Base-by-base conservation (phyloP, 2,797 vertebrate genomes). In the Anniella stebbinsi region DNA sequence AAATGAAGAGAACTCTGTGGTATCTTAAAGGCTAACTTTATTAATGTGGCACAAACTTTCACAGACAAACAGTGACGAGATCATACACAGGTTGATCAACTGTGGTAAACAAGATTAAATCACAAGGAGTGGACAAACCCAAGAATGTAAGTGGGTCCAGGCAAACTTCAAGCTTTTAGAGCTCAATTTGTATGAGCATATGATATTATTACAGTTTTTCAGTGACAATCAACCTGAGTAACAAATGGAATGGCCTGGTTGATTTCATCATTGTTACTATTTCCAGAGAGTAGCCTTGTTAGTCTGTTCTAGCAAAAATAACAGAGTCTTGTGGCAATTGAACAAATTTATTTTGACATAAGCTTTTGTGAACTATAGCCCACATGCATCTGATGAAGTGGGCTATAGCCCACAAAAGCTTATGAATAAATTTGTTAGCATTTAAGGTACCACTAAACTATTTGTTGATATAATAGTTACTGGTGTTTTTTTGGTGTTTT, bases 221-320 rank as follows among this genome's bases (percentile, higher is more conserved):
- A 48, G 48, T 77, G 60, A 11, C 57, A 66, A 51, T 87, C 17
- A 77, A 60, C 23, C 8, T 76, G 38, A 77, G 36, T 63, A 60
- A 87, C 72, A 66, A 77, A 87, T 33, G 9, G 28, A 45, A 87
- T n/a, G 28, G 13, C 23, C 38, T 48, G 38, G 28, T 5, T 66
- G 60, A 66, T 87, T 87, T 76, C 30, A 45, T 87, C 41, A 76
- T 87, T 63, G 57, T 33, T 38, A 77, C n/a, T 45, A 73, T 80
- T 51, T 12, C 30, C 21, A 21, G 60, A 63, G 23, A 21, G 60
- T 15, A 18, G 15, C 2, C 21, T 4, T 18, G 17, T 63, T 63
- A 18, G 17, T 21, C 21, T 63, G 17, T 63, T 63, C 15, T 23
- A 25, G 60, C 23, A 63, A 63, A 63, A 63, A 63, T 63, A 23